A percentile compares a stretch with the other conserved stretches of the same genome.
These are phyloP conservation scores for Dromas ardeola DNA, from an alignment of 2,113 vertebrate genomes.

Conservation along the genomic window DNA sequence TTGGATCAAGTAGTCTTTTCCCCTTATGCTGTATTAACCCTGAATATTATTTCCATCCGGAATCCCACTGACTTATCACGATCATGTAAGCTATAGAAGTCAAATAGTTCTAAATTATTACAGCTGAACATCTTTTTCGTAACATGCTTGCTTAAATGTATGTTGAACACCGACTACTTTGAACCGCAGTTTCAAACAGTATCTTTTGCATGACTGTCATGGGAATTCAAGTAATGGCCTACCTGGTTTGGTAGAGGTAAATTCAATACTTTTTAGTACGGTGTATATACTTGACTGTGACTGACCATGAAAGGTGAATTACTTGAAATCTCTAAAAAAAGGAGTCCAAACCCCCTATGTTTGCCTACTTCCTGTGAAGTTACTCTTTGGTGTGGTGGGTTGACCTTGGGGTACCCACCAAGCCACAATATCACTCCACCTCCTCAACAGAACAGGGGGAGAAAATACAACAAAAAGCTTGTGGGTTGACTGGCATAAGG, in stretches of 20 bases:
- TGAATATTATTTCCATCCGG: neutral
- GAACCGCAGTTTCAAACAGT: neutral
- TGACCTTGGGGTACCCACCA: neutral
- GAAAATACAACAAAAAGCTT: neutral
- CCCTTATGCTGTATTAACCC: neutral
- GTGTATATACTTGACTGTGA: neutral
- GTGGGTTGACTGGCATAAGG: neutral
- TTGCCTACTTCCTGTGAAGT: neutral
- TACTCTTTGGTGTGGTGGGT: neutral
- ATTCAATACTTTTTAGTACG: neutral
- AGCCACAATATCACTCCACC: neutral
- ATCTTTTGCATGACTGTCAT: neutral
- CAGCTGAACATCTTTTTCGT: neutral
- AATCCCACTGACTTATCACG: neutral
- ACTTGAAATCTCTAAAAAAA: neutral
- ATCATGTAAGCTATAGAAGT: neutral
- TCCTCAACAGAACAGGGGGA: neutral
- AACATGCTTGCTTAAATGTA: neutral
- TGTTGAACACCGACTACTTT: neutral
- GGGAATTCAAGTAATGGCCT: neutral
- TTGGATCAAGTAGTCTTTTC: neutral
- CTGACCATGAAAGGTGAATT: neutral
- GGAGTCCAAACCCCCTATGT: neutral
- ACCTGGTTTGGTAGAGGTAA: neutral
- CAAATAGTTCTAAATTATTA: neutral